These are phyloP conservation scores for Syndactyla subalaris DNA, from an alignment of 2,797 vertebrate species.

Conservation along the genomic window DNA sequence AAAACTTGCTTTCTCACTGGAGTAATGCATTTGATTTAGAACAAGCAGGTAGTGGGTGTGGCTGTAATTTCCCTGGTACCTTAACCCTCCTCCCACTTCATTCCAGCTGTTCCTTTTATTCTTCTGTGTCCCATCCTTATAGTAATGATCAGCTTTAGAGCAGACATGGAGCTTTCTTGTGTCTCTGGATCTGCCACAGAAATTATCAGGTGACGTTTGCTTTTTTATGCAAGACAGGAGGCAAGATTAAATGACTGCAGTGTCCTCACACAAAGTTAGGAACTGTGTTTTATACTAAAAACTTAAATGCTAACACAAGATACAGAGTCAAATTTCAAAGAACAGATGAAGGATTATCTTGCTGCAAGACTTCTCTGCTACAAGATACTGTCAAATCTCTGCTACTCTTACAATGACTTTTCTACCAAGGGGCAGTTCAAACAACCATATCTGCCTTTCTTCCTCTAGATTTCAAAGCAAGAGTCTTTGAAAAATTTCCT, in stretches of 20 bases:
- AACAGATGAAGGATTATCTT: background rate
- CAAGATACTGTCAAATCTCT: background rate
- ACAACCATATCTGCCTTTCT: background rate
- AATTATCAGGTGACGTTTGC: background rate
- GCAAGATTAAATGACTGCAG: background rate
- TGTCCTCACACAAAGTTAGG: background rate
- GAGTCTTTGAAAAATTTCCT: background rate
- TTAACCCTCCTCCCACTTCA: background rate
- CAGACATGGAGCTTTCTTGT: background rate
- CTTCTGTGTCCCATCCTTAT: background rate
- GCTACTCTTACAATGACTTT: rapidly evolving
- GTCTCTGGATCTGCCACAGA: background rate
- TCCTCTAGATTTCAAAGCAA: background rate
- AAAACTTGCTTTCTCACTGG: background rate
- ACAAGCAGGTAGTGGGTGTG: background rate
- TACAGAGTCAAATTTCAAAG: background rate
- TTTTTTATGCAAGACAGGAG: background rate
- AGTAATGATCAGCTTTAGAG: background rate
- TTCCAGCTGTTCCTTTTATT: background rate
- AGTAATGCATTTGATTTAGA: background rate
- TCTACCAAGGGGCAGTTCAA: background rate
- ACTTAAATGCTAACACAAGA: background rate
- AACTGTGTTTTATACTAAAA: background rate
- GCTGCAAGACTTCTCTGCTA: background rate
- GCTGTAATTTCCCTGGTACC: background rate